phyloP scores from a whole-genome alignment of 2,888 invertebrate species.

The Apocheima hispidaria region DNA sequence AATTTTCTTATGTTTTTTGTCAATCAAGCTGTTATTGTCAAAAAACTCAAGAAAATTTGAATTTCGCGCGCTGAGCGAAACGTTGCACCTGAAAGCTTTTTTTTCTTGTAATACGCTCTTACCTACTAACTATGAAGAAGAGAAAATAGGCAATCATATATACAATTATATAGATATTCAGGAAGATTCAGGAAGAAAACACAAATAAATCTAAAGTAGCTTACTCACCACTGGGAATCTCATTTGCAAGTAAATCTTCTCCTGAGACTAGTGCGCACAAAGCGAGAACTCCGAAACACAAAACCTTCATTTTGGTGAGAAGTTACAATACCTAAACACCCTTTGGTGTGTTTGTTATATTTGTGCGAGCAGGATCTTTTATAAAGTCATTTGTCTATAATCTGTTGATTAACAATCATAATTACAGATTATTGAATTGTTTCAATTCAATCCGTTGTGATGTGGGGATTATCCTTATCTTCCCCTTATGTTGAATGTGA shows the following conservation, averaged over 20 bases:
- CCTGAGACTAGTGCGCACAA: slow-evolving; percentile 32
- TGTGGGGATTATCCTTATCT: slow-evolving; percentile 2
- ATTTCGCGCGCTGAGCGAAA: no score
- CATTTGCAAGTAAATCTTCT: slow-evolving; percentile 27
- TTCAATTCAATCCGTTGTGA: slow-evolving; percentile 6
- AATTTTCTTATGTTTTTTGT: no score
- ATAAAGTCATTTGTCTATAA: slow-evolving; percentile 18
- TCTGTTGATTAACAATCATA: slow-evolving; percentile 25
- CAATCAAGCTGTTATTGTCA: no score
- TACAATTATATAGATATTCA: no score
- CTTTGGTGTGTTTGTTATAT: slow-evolving; percentile 10
- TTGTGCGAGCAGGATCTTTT: slow-evolving; percentile 7
- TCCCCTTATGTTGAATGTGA: background rate
- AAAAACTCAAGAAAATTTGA: no score
- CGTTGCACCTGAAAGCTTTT: no score
- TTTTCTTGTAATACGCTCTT: no score
- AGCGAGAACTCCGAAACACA: slow-evolving; percentile 31
- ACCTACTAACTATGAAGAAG: no score
- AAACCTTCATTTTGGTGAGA: slow-evolving; percentile 32
- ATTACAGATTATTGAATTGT: slow-evolving; percentile 23
- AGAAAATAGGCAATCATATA: no score
- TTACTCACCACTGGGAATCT: slow-evolving; percentile 34
- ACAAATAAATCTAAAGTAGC: background rate
- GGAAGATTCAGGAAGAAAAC: background rate
- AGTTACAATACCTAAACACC: slow-evolving; percentile 5